Percentiles rank a stretch among this genome's conserved stretches.
Conservation (phyloP, 2,888 invertebrate species). For the Adineta ricciae region DNA sequence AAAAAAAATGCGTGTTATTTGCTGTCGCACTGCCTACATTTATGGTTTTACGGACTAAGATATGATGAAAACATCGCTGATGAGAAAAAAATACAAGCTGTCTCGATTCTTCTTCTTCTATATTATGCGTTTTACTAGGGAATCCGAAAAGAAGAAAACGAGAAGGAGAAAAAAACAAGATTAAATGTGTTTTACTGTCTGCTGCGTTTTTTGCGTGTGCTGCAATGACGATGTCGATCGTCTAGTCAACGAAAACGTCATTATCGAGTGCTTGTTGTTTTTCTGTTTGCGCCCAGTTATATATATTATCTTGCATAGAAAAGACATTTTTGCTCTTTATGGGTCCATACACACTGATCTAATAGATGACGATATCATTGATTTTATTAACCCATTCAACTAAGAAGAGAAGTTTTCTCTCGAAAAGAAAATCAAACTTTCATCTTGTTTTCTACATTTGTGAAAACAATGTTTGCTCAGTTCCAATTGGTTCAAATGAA, state of each 20-base stretch:
- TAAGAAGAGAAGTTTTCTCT: too few relatives aligned
- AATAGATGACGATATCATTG: neutral
- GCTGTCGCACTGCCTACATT: neutral
- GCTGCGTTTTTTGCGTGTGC: neutral
- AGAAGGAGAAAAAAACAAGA: neutral
- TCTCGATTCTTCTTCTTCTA: neutral
- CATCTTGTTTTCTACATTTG: neutral
- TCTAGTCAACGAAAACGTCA: neutral
- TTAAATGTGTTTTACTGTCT: neutral
- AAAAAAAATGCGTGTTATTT: neutral
- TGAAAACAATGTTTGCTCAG: neutral
- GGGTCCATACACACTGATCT: neutral
- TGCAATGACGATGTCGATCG: neutral
- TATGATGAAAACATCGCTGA: neutral
- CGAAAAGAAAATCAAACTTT: too few relatives aligned
- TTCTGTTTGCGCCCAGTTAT: neutral
- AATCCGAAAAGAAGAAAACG: neutral
- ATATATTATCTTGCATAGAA: neutral
- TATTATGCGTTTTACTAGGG: neutral
- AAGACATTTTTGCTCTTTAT: neutral
- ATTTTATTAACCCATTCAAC: too few relatives aligned
- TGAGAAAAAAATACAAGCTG: neutral
- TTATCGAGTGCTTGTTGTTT: neutral
- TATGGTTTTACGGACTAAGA: neutral
- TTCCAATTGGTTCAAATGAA: neutral